These are phyloP conservation scores for Pterostichus niger DNA, from an alignment of 2,888 invertebrate genomes.

Conservation along the genomic window DNA sequence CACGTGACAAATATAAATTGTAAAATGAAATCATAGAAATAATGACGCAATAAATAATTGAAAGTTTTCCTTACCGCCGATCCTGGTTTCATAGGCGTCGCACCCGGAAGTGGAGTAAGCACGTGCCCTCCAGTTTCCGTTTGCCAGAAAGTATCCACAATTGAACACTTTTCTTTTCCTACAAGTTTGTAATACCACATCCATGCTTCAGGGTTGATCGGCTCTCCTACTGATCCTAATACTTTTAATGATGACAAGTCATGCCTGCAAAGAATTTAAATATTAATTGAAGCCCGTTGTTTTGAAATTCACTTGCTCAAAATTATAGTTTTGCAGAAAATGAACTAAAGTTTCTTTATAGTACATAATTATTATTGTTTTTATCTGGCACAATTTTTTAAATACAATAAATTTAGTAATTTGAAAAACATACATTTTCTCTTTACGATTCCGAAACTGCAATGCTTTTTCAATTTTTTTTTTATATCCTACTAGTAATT, in stretches of 20 bases:
- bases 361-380: no score
- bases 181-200: constrained; percentile 94
- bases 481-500: no score
- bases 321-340: no score
- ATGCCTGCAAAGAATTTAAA: constrained; percentile 78
- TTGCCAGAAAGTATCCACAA: constrained; percentile 99
- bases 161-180: constrained; percentile 91
- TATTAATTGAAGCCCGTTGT: no score
- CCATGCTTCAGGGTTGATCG: constrained; percentile 99
- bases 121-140: constrained; percentile 99
- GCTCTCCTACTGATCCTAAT: constrained; percentile 98
- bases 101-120: constrained; percentile 96
- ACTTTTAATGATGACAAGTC: constrained; percentile 85
- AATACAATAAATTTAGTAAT: no score
- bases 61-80: constrained; percentile 88
- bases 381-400: no score
- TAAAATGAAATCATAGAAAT: neutral
- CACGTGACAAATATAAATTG: neutral
- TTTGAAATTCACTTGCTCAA: no score
- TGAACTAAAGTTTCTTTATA: no score
- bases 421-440: no score
- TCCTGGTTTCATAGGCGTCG: constrained; percentile 98
- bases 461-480: no score
- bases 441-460: no score
- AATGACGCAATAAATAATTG: neutral